Evolutionary conservation across 2,888 invertebrate genomes (phyloP), one percentile per base, ranked within the genome.

Genomic region (Cybosia mesomella): DNA sequence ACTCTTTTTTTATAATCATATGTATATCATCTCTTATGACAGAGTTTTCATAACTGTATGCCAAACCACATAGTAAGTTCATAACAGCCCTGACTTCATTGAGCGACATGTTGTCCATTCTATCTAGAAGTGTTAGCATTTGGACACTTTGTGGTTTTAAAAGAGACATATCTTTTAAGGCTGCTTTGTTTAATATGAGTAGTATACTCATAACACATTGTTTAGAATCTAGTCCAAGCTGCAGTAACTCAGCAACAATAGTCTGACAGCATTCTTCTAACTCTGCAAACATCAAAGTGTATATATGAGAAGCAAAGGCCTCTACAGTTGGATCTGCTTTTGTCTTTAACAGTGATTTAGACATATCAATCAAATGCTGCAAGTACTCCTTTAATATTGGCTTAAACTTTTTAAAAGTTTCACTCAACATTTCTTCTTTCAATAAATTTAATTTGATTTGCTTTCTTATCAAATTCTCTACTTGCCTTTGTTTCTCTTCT

Each of bases 1-100:
- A 92, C 89, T 98, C 97, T 88, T 98, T 98, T 77, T 97, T 96
- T n/a, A 98, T 96, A 22, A 98, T 92, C 95, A 98, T 98, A 84
- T 97, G 96, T 64, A 98, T 95, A 85, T 98, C 98, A 91, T 98
- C 97, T 87, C 97, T 96, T 54, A 98, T 96, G 10, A 90, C 85
- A 15, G 95, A 95, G 75, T 93, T 93, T 80, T 94, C 92, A 76
- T 87, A 87, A 68, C 89, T 89, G 67, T 93, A 98, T 34, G 97
- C 97, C 57, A 98, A 94, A 22, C 95, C 96, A 85, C 98, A 97
- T 5, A 98, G 89, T 76, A 98, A 94, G 85, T 98, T 97, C 96
- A 98, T 97, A 15, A 98, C 95, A 63, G 96, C 96, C 65, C 97
- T 96, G 24, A 97, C 96, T 93, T 98, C 98, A 70, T 95, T 94